These are phyloP conservation scores for Dolomedes plantarius DNA, from an alignment of 2,888 invertebrate species.

Conservation along the genomic window DNA sequence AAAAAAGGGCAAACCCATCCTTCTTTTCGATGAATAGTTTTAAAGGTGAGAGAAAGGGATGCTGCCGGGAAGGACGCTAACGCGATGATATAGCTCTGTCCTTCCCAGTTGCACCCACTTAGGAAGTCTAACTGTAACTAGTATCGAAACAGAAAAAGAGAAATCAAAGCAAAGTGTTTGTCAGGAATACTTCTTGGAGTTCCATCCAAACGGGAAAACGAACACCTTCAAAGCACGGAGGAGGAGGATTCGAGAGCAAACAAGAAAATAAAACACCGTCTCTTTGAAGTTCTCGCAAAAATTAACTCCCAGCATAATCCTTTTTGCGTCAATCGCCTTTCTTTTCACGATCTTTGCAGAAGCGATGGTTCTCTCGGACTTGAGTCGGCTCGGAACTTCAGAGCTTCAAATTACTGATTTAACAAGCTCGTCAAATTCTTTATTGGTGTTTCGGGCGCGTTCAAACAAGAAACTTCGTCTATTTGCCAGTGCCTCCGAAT, in stretches of 20 bases:
- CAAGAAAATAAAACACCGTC: background rate
- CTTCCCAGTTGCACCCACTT: too few relatives aligned
- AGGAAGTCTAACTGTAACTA: background rate
- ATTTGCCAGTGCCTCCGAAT: conserved; percentile 15
- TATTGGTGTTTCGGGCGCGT: conserved; percentile 2
- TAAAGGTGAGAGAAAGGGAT: too few relatives aligned
- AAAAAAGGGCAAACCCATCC: too few relatives aligned
- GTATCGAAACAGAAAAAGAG: background rate
- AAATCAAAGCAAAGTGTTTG: background rate
- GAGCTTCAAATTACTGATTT: conserved; percentile 61
- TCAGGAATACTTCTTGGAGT: background rate
- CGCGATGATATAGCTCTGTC: too few relatives aligned
- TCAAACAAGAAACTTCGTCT: conserved; percentile 46
- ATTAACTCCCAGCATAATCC: background rate
- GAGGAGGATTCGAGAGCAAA: background rate
- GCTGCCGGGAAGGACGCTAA: too few relatives aligned
- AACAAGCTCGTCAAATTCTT: conserved; percentile 49
- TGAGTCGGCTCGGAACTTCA: background rate
- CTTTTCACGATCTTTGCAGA: background rate
- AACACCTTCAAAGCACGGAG: background rate
- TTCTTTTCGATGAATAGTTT: too few relatives aligned
- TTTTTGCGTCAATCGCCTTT: background rate
- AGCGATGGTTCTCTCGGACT: background rate
- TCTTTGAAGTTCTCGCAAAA: background rate
- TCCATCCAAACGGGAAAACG: background rate